Base-by-base conservation (phyloP, 2,797 vertebrate species). In the Nannoperca australis region DNA sequence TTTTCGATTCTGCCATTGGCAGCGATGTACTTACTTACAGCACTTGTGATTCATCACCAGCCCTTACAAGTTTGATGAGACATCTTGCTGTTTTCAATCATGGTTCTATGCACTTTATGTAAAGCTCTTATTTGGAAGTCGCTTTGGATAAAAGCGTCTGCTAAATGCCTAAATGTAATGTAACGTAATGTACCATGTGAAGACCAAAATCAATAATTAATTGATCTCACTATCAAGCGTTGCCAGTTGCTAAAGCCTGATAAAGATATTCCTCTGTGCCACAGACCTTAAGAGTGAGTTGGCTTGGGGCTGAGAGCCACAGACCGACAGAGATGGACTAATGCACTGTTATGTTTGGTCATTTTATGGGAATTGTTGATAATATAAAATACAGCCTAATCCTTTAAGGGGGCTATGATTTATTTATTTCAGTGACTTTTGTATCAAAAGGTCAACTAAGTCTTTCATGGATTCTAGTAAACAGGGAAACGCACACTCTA, bases 361-460 rank as follows among this genome's bases (percentile, higher is more conserved):
- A 38, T 38, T 22, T 59, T 59, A 22, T 51, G 14, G 30, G 17
- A 47, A n/a, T n/a, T 32, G 8, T 38, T 51, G 32, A 42, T 20
- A 9, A 44, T 30, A 27, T 30, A 4, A 55, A 20, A 53, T 15
- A 32, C 4, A 32, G 27, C 7, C 8, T 11, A 10, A 17, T 36
- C 14, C 14, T 17, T 40, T 0, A 24, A 38, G 4, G 14, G 6
- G 50, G 10, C 20, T 34, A 14, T 3, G 9, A 65, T 17, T 24
- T 38, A 18, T 36, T 58, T 6, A 47, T 24, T 20, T 44, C 34
- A 34, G 2, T 38, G 24, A 42, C 36, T 36, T 62, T 62, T 22
- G 8, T 22, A 62, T 53, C 8, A 66, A 66, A 66, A 66, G 44
- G 53, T 74, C 32, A 58, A 7, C 12, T 7, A 20, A 47, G 42